phyloP scores from a whole-genome alignment of 2,888 invertebrate species.

The Tetranychus piercei region DNA sequence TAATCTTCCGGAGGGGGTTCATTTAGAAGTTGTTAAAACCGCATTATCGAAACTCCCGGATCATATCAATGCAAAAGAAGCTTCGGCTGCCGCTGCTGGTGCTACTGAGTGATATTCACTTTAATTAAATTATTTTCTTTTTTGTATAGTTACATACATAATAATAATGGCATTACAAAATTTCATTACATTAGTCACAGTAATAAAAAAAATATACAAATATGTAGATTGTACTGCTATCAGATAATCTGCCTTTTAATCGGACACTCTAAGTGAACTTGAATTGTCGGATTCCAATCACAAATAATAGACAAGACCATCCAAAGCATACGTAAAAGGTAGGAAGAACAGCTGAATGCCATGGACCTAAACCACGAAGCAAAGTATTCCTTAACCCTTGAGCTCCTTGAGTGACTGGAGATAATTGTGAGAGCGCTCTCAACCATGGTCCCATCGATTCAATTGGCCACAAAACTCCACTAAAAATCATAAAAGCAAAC shows the following conservation, averaged over 20 bases:
- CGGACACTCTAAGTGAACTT: not conserved
- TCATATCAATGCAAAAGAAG: constrained; percentile 15
- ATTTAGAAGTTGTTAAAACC: constrained; percentile 48
- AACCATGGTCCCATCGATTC: constrained; percentile 77
- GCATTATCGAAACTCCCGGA: constrained; percentile 26
- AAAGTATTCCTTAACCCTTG: not conserved
- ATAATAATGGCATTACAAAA: too few relatives aligned
- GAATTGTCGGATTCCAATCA: not conserved
- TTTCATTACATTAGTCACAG: too few relatives aligned
- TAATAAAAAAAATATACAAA: too few relatives aligned
- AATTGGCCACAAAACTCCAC: constrained; percentile 82
- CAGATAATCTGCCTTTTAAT: too few relatives aligned
- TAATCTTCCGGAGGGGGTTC: constrained; percentile 91
- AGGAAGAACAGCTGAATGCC: not conserved
- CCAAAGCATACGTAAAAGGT: not conserved
- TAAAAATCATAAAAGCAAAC: constrained; percentile 9
- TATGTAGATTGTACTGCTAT: too few relatives aligned
- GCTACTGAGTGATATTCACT: too few relatives aligned
- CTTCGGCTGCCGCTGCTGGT: not conserved
- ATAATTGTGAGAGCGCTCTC: constrained; percentile 46
- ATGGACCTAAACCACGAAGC: constrained; percentile 1
- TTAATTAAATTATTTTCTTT: too few relatives aligned
- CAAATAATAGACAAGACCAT: not conserved
- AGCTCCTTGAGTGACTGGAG: constrained; percentile 47
- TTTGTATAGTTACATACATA: too few relatives aligned